Conservation (phyloP, 1,140 invertebrate genomes). For the Thaumetopoea pityocampa region DNA sequence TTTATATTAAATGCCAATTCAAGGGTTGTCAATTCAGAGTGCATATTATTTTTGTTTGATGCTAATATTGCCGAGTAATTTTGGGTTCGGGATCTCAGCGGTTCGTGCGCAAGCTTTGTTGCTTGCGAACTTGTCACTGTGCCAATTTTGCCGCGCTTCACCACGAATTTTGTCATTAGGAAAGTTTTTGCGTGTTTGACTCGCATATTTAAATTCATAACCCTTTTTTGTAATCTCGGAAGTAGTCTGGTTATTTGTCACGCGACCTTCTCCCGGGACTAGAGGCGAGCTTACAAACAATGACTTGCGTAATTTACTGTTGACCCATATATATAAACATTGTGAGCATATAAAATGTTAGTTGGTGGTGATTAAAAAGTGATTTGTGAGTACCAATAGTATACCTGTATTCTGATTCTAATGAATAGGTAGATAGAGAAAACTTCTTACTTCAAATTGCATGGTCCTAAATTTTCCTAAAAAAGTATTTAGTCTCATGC, state of each 20-base stretch:
- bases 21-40: conserved; percentile 12
- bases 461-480: too few relatives aligned
- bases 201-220: not conserved
- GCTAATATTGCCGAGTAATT: conserved; percentile 42
- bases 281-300: not conserved
- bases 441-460: too few relatives aligned
- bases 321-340: conserved; percentile 1
- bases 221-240: not conserved
- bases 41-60: conserved; percentile 31
- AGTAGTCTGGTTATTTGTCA: too few relatives aligned
- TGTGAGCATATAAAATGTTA: conserved; percentile 1
- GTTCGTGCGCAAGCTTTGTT: conserved; percentile 17
- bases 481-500: too few relatives aligned
- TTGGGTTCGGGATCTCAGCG: conserved; percentile 18
- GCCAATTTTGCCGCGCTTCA: conserved; percentile 28
- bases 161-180: not conserved
- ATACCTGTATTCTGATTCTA: too few relatives aligned
- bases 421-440: too few relatives aligned
- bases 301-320: conserved; percentile 1
- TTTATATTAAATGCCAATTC: conserved; percentile 11
- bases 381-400: too few relatives aligned
- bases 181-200: not conserved
- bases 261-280: not conserved
- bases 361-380: not conserved
- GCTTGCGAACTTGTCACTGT: conserved; percentile 30